A percentile compares a stretch with the other conserved stretches of the same genome.
phyloP scores from a whole-genome alignment of 1,140 invertebrate species.

The Saccostrea cuccullata region DNA sequence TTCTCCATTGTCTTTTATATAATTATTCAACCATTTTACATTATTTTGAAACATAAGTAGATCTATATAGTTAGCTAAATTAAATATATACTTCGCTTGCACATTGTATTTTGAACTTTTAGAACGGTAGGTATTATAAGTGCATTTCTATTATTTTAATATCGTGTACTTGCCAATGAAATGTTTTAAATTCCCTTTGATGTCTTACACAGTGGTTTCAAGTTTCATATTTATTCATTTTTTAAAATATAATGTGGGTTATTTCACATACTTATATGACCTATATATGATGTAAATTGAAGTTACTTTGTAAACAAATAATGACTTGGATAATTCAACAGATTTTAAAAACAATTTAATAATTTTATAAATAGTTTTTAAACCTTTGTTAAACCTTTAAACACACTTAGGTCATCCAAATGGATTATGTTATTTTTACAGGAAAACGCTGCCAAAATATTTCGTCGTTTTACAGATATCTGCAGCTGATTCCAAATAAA shows the following conservation, averaged over 20 bases:
- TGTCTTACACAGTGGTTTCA: neutral
- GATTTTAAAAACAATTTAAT: neutral
- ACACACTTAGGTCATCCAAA: neutral
- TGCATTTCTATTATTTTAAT: neutral
- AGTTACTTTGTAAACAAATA: neutral
- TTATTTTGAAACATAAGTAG: no score
- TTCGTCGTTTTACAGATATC: no score
- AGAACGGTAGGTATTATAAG: no score
- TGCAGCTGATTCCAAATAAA: neutral
- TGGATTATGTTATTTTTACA: neutral
- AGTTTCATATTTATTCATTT: neutral
- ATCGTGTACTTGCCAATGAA: neutral
- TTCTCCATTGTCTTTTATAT: no score
- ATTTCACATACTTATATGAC: neutral
- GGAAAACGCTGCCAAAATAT: neutral
- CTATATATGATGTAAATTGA: neutral
- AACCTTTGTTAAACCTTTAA: neutral
- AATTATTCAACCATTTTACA: no score
- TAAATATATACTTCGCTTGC: no score
- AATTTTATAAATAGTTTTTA: neutral
- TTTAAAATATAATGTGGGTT: neutral
- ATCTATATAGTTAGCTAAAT: no score
- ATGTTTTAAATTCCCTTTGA: conserved; percentile 14
- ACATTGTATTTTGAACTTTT: no score
- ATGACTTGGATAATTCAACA: neutral